Base-by-base conservation (phyloP, 1,140 invertebrate genomes). In the Apis dorsata region DNA sequence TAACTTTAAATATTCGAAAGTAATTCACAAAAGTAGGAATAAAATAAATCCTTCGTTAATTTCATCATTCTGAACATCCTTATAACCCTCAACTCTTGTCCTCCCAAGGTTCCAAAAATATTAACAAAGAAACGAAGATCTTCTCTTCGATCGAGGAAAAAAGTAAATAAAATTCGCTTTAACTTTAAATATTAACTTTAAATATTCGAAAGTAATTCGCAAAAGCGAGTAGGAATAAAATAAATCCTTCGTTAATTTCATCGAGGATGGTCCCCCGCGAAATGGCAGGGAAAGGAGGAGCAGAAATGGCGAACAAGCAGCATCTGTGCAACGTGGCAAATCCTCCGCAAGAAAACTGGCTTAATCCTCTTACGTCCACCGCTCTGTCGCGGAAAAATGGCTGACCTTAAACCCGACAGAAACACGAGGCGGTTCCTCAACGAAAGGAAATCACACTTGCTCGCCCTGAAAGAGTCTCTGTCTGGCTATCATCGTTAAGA, bases 351-450 rank as follows among this genome's bases (percentile, higher is more conserved):
- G 83, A 88, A 87, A 85, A 85, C 75, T 66, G 73, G 59, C 79
- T 88, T 88, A 87, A 87, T 88, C 86, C 86, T 87, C 86, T 88
- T 88, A 88, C 72, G 86, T 80, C 57, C 65, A 83, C 82, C 62
- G 76, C 68, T 44, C 51, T 44, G 51, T 71, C 73, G 57, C 63
- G 75, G 86, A 75, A 88, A 88, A 88, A 88, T 88, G 70, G 66
- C 69, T 76, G 83, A 87, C 79, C 86, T 85, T 85, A 88, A 87
- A 88, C 79, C 63, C 66, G 83, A 79, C 83, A 84, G 86, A 74
- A 81, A 87, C 85, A 84, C 51, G 81, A 28, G 71, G 19, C 49
- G 19, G 1, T 19, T 10, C 51, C 24, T 51, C 21, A 19, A 51
- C 55, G 44, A 19, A 13, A 5, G 74, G 53, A 63, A 76, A 79